Conservation (phyloP, 2,888 invertebrate species). For the Liopterus haemorrhoidalis region DNA sequence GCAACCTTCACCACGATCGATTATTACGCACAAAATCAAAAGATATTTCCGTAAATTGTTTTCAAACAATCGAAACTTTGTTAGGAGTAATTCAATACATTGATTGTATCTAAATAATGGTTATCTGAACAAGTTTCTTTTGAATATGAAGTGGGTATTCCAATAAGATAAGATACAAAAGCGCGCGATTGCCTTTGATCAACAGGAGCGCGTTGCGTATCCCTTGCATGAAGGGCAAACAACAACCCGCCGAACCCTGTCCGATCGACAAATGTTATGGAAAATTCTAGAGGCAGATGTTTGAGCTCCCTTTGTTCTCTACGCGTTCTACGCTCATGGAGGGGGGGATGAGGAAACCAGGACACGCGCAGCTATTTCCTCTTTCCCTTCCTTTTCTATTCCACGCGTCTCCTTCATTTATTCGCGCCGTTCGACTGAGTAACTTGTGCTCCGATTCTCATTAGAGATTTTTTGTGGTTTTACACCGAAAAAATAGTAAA, state of each 20-base stretch:
- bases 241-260: too few species aligned
- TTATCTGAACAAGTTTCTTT: too few species aligned
- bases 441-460: constrained; percentile 22
- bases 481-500: constrained; percentile 30
- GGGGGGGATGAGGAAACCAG: constrained; percentile 23
- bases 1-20: too few species aligned
- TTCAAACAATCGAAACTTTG: too few species aligned
- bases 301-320: constrained; percentile 4
- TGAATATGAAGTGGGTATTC: too few species aligned
- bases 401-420: constrained; percentile 18
- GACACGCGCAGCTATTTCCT: constrained; percentile 24
- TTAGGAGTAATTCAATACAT: too few species aligned
- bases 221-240: too few species aligned
- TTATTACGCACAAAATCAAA: neutral
- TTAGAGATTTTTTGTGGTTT: constrained; percentile 13
- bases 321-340: constrained; percentile 17
- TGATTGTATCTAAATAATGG: too few species aligned
- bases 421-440: constrained; percentile 25
- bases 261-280: neutral
- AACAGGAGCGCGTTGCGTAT: too few species aligned
- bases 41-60: neutral
- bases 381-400: constrained; percentile 23
- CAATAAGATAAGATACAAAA: too few species aligned
- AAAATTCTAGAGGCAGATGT: neutral
- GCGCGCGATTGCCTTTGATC: too few species aligned